Conservation (phyloP, 2,113 vertebrate genomes). For the Zeus faber region DNA sequence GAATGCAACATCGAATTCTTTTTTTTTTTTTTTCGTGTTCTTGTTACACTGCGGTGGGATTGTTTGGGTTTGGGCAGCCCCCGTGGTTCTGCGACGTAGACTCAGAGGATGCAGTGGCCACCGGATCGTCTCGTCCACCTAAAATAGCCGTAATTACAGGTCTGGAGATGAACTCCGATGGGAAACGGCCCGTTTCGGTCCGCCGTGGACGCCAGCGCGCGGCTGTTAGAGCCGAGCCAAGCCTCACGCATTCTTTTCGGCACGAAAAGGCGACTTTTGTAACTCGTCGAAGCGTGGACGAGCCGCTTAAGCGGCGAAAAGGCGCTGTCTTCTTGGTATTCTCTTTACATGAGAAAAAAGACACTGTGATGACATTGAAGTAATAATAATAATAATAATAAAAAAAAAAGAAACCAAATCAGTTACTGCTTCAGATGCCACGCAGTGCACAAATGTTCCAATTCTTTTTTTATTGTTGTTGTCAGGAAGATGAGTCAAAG, state of each 20-base stretch:
- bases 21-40: constrained; percentile 60
- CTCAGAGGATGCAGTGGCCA: constrained; percentile 64
- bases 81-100: constrained; percentile 58
- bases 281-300: too few species aligned
- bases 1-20: constrained; percentile 50
- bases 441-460: too few species aligned
- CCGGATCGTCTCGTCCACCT: constrained; percentile 55
- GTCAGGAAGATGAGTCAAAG: constrained; percentile 22
- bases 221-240: constrained; percentile 61
- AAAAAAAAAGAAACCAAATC: too few species aligned
- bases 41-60: constrained; percentile 48
- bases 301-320: too few species aligned
- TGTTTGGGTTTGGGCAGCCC: constrained; percentile 63
- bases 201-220: constrained; percentile 51
- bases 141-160: constrained; percentile 78
- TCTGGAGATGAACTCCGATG: constrained; percentile 59
- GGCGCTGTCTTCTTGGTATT: constrained; percentile 39
- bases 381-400: background rate
- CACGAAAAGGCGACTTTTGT: too few species aligned
- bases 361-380: too few species aligned
- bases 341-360: too few species aligned
- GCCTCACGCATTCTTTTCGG: constrained; percentile 67
- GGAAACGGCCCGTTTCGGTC: constrained; percentile 62
- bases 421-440: too few species aligned
- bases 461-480: constrained; percentile 17